Evolutionary conservation across 2,888 invertebrate genomes (phyloP).

Genomic region (Leucophenga montana): DNA sequence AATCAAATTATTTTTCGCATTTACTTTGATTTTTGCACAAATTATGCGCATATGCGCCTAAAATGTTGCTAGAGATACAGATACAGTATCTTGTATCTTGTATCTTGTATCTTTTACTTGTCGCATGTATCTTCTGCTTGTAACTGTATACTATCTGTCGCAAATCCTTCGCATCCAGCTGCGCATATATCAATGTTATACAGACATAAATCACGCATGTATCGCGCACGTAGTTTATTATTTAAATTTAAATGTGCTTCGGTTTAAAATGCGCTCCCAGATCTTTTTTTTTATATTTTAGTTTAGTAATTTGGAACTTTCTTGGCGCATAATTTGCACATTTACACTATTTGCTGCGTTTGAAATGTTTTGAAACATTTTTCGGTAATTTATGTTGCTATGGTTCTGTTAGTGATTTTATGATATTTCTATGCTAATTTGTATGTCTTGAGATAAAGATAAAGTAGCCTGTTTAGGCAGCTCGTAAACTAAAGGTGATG

Average conservation of each 20-base stretch:
- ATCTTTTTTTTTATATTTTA: background rate
- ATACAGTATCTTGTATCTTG: no score
- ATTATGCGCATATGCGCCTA: slow-evolving; percentile 60
- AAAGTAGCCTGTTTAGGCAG: slow-evolving; percentile 8
- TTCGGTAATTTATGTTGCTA: slow-evolving; percentile 43
- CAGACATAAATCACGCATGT: slow-evolving; percentile 55
- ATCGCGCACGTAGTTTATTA: slow-evolving; percentile 38
- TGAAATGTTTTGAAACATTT: slow-evolving; percentile 40
- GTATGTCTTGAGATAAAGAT: background rate
- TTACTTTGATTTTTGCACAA: slow-evolving; percentile 43
- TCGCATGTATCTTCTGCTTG: slow-evolving; percentile 30
- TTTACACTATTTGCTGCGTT: slow-evolving; percentile 59
- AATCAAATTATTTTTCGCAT: slow-evolving; percentile 60
- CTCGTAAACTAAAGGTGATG: slow-evolving; percentile 54
- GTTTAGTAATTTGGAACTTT: slow-evolving; percentile 6
- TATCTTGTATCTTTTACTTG: no score
- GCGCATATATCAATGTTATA: slow-evolving; percentile 60
- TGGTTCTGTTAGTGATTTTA: slow-evolving; percentile 59
- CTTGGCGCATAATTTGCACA: slow-evolving; percentile 59
- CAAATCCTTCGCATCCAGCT: slow-evolving; percentile 50
- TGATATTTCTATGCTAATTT: slow-evolving; percentile 63
- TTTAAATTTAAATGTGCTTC: slow-evolving; percentile 32
- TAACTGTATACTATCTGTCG: slow-evolving; percentile 62
- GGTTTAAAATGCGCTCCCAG: slow-evolving; percentile 24
- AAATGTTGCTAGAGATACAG: background rate